Evolutionary conservation across 1,140 invertebrate genomes (phyloP), one percentile per base, ranked within the genome.

Genomic region (Drosophila leontia): DNA sequence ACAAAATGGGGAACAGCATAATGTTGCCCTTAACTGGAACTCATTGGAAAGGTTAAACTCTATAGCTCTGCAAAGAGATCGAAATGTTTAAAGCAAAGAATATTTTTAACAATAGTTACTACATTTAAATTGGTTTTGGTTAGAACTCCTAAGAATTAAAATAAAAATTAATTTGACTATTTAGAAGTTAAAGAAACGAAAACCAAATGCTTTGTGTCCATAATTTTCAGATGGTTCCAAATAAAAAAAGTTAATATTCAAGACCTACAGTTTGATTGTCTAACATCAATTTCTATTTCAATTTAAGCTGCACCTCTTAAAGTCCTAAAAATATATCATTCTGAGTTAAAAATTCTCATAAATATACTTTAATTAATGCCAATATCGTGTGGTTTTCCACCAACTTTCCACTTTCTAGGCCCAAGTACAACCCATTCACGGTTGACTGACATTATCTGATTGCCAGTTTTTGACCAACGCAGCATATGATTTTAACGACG

Each of bases 401-500:
- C 3, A 8, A 17, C 29, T 3, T 47, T 47, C 3, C 29, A 19
- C 26, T 7, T 19, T 61, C n/a, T 11, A 19, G 11, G 26, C 26
- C 17, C 26, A 15, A 67, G 15, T 29, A 37, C 7, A 29, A 9
- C 63, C 35, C 61, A 23, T 68, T 68, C 13, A 29, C 13, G 29
- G n/a, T 44, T 69, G 37, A 47, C 64, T 53, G 19, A 55, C 63
- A 53, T 53, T 69, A 69, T 44, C 32, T 23, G 34, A 47, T 41
- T 58, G 17, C 42, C 77, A 70, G 80, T 80, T 84, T 84, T 78
- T 84, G 82, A 78, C 82, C 75, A 75, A 26, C 67, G 82, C 68
- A 85, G 41, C 82, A 86, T 86, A 86, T 85, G 82, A 86, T 67
- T 85, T 85, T 85, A 85, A 85, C 80, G 82, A 85, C 63, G 80